Base-by-base conservation (phyloP, 2,113 vertebrate species). In the Cyanoramphus novaezelandiae region DNA sequence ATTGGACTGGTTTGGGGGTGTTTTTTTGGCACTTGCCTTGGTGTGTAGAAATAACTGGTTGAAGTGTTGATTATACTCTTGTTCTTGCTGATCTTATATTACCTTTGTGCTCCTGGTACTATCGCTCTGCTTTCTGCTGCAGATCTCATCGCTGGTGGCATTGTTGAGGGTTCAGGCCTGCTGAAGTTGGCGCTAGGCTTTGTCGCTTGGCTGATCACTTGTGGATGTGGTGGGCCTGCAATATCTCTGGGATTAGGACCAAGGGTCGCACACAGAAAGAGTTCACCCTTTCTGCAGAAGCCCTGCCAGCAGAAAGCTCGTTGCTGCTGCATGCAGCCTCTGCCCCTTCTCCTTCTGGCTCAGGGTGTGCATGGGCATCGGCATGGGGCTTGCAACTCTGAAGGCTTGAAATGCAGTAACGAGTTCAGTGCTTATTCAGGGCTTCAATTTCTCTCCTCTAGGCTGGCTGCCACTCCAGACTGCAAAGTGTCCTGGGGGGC, bases 61-160 rank as follows among this genome's bases (percentile, higher is more conserved):
- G 64, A 49, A 81, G 37, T 8, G 46, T 85, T 60, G 68, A 41
- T 63, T 27, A 2, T 25, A 35, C 10, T 86, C 27, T 41, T 29
- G 29, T 25, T 71, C 57, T 44, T 65, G 84, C 72, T 50, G 81
- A 72, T 31, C 55, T 79, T 16, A 29, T 0, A 0, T 46, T 44
- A 11, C 41, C 43, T 64, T 65, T 25, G 53, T 31, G 52, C 44
- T 57, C 44, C 57, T 0, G 1, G 21, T 16, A 13, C 16, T 1
- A 4, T 19, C 0, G 1, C 47, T 28, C 64, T 27, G 31, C 29
- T 52, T 55, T 27, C 82, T 52, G 44, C 63, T 8, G 10, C 33
- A 31, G 65, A 21, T 19, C 27, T 47, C 1, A 0, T 11, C 0
- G 0, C 4, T 8, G 49, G 62, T 39, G 57, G 18, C 47, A 24